These are phyloP conservation scores for Vultur gryphus DNA, from an alignment of 2,797 vertebrate genomes.

Conservation along the genomic window DNA sequence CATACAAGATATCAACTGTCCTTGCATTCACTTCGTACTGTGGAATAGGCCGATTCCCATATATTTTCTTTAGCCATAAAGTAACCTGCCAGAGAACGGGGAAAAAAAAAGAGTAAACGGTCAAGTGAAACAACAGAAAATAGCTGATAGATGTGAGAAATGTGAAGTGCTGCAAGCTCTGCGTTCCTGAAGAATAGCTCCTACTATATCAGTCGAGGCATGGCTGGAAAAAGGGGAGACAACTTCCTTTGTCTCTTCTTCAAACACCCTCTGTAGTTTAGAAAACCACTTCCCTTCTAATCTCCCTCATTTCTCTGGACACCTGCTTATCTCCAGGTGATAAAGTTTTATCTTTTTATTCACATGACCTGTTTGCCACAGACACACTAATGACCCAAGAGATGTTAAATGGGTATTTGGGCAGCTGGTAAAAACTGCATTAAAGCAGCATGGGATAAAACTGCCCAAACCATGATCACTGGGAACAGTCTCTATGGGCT, in stretches of 20 bases:
- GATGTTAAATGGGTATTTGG: background rate
- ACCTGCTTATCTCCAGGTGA: background rate
- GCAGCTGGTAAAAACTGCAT: background rate
- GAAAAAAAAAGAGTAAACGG: background rate
- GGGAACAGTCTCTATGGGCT: background rate
- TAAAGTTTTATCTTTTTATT: background rate
- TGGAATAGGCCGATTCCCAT: conserved; percentile 71
- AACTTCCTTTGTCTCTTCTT: background rate
- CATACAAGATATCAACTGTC: conserved; percentile 78
- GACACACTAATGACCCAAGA: background rate
- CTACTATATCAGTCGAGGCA: background rate
- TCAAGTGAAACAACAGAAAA: background rate
- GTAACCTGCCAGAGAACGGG: conserved; percentile 71
- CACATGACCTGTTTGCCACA: background rate
- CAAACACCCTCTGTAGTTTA: background rate
- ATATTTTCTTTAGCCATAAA: conserved; percentile 80
- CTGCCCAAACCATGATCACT: accelerated
- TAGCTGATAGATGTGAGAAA: background rate
- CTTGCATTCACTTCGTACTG: conserved; percentile 77
- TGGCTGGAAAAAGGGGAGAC: background rate
- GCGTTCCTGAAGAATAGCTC: background rate
- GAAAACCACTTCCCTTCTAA: background rate
- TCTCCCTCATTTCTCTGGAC: background rate
- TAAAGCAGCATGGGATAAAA: accelerated
- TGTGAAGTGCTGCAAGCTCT: background rate